These are phyloP conservation scores for Triplophysa dalaica DNA, from an alignment of 2,113 vertebrate genomes.

Conservation along the genomic window DNA sequence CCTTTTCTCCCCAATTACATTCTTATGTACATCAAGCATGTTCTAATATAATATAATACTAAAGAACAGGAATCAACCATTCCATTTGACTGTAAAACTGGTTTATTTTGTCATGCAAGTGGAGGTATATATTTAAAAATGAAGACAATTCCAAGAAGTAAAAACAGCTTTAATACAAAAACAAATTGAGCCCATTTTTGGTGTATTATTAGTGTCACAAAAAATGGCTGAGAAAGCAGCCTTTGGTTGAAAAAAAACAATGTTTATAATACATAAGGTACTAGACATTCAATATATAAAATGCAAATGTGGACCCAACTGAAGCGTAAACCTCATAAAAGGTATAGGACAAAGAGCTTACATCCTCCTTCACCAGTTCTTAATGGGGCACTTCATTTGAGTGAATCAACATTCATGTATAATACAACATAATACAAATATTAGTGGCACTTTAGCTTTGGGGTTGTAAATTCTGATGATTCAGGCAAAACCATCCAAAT, in stretches of 20 bases:
- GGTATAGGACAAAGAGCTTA: background rate
- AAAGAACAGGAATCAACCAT: conserved; percentile 4
- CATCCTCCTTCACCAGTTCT: background rate
- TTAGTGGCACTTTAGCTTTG: conserved; percentile 34
- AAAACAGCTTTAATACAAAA: conserved; percentile 18
- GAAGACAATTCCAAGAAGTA: conserved; percentile 9
- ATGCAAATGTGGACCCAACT: conserved; percentile 23
- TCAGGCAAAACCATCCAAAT: background rate
- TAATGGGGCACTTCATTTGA: conserved; percentile 23
- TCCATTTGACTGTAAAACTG: conserved; percentile 4
- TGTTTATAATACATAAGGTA: conserved; percentile 21
- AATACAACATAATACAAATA: conserved; percentile 31
- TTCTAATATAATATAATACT: background rate
- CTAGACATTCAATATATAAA: conserved; percentile 32
- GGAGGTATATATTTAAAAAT: conserved; percentile 39
- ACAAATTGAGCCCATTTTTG: background rate
- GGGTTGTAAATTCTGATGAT: background rate
- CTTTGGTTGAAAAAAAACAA: background rate
- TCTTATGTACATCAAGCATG: background rate
- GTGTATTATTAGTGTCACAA: conserved; percentile 1
- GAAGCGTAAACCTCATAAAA: conserved; percentile 1
- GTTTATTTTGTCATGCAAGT: conserved; percentile 41
- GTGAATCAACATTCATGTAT: conserved; percentile 7
- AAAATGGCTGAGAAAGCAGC: background rate
- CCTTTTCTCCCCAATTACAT: background rate